Percentiles rank a stretch among this genome's conserved stretches.
Evolutionary conservation across 2,888 invertebrate genomes (phyloP).

Genomic region (Oligia strigilis): DNA sequence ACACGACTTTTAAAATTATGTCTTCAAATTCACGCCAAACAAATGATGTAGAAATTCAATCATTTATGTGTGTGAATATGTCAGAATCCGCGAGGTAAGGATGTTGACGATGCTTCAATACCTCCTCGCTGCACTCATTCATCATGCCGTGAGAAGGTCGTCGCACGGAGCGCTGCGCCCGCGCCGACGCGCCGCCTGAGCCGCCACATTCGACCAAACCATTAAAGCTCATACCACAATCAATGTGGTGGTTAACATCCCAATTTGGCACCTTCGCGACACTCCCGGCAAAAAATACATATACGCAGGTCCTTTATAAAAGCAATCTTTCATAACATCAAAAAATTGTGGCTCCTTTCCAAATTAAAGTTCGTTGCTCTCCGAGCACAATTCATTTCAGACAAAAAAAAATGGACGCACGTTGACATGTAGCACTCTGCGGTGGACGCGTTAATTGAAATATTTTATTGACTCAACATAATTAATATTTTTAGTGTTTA

Average conservation of each 20-base stretch:
- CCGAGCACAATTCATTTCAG: constrained; percentile 64
- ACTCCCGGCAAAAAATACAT: constrained; percentile 60
- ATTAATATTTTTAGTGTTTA: constrained; percentile 74
- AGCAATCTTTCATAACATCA: constrained; percentile 67
- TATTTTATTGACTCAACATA: constrained; percentile 76
- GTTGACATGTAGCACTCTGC: constrained; percentile 66
- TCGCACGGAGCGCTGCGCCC: constrained; percentile 51
- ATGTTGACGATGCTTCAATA: constrained; percentile 68
- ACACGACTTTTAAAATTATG: constrained; percentile 15
- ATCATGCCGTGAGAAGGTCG: constrained; percentile 73
- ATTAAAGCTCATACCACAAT: constrained; percentile 55
- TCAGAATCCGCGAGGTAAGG: constrained; percentile 62
- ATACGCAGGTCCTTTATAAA: constrained; percentile 57
- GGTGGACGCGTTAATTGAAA: constrained; percentile 74
- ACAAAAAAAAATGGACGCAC: constrained; percentile 63
- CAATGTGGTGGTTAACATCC: constrained; percentile 61
- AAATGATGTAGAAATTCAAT: constrained; percentile 48
- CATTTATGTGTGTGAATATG: constrained; percentile 56
- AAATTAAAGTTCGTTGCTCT: constrained; percentile 75
- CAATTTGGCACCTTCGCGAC: constrained; percentile 67
- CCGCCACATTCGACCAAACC: constrained; percentile 28
- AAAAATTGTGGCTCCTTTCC: constrained; percentile 67
- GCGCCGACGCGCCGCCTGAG: constrained; percentile 26
- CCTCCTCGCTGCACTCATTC: constrained; percentile 70
- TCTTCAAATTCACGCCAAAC: constrained; percentile 33